phyloP scores from a whole-genome alignment of 2,113 vertebrate species.

The Columba janthina region DNA sequence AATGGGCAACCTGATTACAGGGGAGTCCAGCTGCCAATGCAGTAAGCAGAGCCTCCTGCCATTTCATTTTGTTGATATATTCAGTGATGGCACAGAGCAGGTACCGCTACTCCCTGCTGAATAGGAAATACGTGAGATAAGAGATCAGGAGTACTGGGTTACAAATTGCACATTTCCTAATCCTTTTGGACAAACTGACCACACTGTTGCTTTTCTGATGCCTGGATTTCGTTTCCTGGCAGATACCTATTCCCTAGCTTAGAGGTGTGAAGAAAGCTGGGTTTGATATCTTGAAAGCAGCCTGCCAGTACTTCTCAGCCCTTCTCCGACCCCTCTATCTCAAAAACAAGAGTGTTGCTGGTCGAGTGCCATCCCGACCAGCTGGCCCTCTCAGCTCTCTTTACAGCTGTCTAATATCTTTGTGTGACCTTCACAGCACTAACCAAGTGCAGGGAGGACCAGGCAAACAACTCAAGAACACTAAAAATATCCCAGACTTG shows the following conservation, averaged over 20 bases:
- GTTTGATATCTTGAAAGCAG: constrained; percentile 35
- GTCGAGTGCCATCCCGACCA: constrained; percentile 2
- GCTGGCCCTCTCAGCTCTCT: constrained; percentile 45
- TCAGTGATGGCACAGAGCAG: neutral
- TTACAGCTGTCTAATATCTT: constrained; percentile 1
- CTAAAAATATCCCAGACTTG: constrained; percentile 36
- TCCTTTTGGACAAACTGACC: neutral
- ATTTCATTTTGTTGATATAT: neutral
- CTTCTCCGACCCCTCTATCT: neutral
- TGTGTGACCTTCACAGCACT: constrained; percentile 30
- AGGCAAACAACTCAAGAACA: constrained; percentile 39
- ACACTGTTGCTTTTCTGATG: neutral
- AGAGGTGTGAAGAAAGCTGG: constrained; percentile 36
- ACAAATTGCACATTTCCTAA: neutral
- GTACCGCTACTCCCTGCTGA: neutral
- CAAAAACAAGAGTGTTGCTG: constrained; percentile 2
- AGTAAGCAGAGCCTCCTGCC: neutral
- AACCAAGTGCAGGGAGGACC: neutral
- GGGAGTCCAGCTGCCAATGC: neutral
- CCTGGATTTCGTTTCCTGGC: constrained; percentile 10
- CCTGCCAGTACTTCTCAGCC: constrained; percentile 15
- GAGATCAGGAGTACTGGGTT: neutral
- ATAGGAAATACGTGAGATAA: neutral
- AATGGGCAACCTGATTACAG: neutral
- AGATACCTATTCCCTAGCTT: neutral